A percentile compares a stretch with the other conserved stretches of the same genome.
Evolutionary conservation across 2,888 invertebrate species (phyloP).

Genomic region (Gisinianus flammeolus): DNA sequence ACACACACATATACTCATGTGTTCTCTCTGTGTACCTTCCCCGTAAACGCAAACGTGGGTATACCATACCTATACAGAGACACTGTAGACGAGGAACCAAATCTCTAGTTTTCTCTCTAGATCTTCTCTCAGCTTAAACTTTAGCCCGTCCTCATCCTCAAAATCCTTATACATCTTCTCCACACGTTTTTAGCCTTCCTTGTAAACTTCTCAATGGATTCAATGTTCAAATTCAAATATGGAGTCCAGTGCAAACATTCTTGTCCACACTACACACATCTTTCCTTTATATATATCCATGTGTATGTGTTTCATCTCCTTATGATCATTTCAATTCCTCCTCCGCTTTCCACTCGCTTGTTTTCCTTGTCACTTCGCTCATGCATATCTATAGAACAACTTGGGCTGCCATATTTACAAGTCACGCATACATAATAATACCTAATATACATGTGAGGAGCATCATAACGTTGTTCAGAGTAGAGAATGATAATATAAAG

Average conservation of each 20-base stretch:
- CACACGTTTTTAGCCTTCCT: conserved; percentile 2
- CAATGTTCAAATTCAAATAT: too few species aligned
- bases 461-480: too few species aligned
- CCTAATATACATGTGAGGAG: too few species aligned
- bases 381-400: neutral
- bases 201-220: conserved; percentile 43
- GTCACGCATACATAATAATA: too few species aligned
- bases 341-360: neutral
- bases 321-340: neutral
- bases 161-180: conserved; percentile 22
- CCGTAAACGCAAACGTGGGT: too few species aligned
- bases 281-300: too few species aligned
- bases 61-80: too few species aligned
- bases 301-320: too few species aligned
- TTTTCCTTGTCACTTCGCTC: neutral
- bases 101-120: neutral
- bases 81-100: neutral
- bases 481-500: neutral
- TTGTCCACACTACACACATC: conserved; percentile 3
- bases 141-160: conserved; percentile 14
- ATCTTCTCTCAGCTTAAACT: neutral
- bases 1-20: neutral
- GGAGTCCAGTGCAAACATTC: conserved; percentile 54
- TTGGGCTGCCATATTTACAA: too few species aligned
- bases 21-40: too few species aligned